phyloP scores from a whole-genome alignment of 2,888 invertebrate genomes.

The Drosophila paucipuncta region DNA sequence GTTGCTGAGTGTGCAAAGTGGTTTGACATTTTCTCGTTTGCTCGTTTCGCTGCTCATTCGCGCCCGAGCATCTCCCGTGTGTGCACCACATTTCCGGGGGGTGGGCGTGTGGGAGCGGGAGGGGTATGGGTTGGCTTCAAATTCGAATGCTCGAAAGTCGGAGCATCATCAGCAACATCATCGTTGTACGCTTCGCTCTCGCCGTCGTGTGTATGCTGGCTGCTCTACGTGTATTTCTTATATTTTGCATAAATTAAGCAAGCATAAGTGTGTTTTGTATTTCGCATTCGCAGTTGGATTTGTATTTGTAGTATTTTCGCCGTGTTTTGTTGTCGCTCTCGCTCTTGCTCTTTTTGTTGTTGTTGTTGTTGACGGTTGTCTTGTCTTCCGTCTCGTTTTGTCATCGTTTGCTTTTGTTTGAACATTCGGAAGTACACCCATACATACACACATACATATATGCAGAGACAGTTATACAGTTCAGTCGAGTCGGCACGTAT shows the following conservation, averaged over 20 bases:
- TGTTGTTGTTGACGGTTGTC: conserved; percentile 16
- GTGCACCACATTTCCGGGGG: conserved; percentile 62
- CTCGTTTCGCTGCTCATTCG: conserved; percentile 74
- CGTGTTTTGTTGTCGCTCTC: conserved; percentile 28
- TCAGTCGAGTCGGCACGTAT: conserved; percentile 4
- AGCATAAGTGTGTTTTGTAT: conserved; percentile 77
- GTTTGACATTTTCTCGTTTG: conserved; percentile 76
- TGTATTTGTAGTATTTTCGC: conserved; percentile 42
- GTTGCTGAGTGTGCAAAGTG: conserved; percentile 67
- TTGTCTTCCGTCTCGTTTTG: conserved; percentile 52
- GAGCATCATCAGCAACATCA: conserved; percentile 15
- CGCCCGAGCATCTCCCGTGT: conserved; percentile 60
- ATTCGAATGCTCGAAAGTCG: conserved; percentile 53
- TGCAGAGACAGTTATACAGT: conserved; percentile 42
- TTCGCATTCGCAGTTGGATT: conserved; percentile 60
- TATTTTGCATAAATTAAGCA: conserved; percentile 80
- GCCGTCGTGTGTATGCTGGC: conserved; percentile 2
- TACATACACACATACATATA: conserved; percentile 22
- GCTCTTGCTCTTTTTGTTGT: conserved; percentile 15
- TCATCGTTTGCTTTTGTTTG: conserved; percentile 67
- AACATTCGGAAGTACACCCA: conserved; percentile 65
- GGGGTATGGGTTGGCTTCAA: conserved; percentile 47
- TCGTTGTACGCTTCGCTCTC: conserved; percentile 7
- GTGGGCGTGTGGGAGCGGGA: conserved; percentile 12
- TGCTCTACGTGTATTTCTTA: conserved; percentile 72